Evolutionary conservation across 2,888 invertebrate species (phyloP).

Genomic region (Mamestra brassicae): DNA sequence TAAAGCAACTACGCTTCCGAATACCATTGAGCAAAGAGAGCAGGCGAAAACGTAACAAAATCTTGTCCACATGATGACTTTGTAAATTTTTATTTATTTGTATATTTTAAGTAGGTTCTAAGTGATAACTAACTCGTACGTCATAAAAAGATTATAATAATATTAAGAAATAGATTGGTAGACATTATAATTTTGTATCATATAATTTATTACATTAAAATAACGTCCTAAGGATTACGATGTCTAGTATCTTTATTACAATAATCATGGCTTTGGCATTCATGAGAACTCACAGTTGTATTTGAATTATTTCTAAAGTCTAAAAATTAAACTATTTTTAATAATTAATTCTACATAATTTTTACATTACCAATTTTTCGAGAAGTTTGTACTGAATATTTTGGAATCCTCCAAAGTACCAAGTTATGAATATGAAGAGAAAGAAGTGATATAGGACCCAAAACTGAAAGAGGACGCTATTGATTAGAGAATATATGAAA

Average conservation of each 20-base stretch:
- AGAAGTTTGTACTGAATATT: conserved; percentile 90
- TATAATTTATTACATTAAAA: conserved; percentile 36
- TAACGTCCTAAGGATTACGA: conserved; percentile 36
- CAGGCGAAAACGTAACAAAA: conserved; percentile 32
- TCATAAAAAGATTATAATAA: background rate
- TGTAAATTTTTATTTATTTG: background rate
- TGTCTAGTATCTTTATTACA: conserved; percentile 49
- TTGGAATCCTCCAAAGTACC: conserved; percentile 91
- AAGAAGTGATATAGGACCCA: conserved; percentile 90
- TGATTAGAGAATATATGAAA: conserved; percentile 84
- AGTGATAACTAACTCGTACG: background rate
- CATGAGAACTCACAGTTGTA: conserved; percentile 76
- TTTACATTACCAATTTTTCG: conserved; percentile 64
- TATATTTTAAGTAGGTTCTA: background rate
- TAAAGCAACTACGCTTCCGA: conserved; percentile 80
- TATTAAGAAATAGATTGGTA: conserved; percentile 15
- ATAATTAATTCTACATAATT: conserved; percentile 3
- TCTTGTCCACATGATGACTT: background rate
- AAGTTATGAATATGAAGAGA: conserved; percentile 89
- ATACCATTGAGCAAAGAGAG: conserved; percentile 83
- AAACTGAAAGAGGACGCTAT: conserved; percentile 85
- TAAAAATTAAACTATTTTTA: conserved; percentile 37
- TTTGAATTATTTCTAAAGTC: conserved; percentile 39
- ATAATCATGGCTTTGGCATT: conserved; percentile 71
- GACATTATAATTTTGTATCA: conserved; percentile 1